Percentiles rank a stretch among this genome's conserved stretches.
phyloP scores from a whole-genome alignment of 2,888 invertebrate genomes.

The Hydroisotoma schaefferi region DNA sequence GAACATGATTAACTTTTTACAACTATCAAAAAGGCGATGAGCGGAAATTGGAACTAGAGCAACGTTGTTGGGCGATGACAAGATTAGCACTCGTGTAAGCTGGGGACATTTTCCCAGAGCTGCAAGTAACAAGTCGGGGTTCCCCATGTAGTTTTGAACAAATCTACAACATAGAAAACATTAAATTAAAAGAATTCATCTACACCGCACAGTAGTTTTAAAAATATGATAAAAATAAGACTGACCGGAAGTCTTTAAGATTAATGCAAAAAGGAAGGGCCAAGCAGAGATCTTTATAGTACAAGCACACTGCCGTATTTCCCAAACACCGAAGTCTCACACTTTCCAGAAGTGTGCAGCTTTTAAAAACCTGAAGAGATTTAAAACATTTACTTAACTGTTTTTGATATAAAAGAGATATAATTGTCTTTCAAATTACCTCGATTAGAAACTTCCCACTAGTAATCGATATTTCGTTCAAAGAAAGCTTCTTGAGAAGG shows the following conservation, averaged over 20 bases:
- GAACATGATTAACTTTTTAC: slow-evolving; percentile 25
- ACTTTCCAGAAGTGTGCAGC: slow-evolving; percentile 26
- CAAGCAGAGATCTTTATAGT: slow-evolving; percentile 27
- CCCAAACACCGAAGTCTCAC: slow-evolving; percentile 39
- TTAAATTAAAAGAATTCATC: too few species aligned
- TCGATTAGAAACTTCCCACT: slow-evolving; percentile 40
- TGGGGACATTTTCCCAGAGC: slow-evolving; percentile 26
- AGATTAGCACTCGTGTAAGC: slow-evolving; percentile 33
- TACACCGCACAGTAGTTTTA: too few species aligned
- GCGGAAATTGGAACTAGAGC: slow-evolving; percentile 15
- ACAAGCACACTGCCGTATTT: slow-evolving; percentile 36
- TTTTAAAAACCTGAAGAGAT: slow-evolving; percentile 17
- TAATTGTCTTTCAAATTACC: slow-evolving; percentile 18
- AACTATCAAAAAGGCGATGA: slow-evolving; percentile 13
- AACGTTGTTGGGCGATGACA: slow-evolving; percentile 28
- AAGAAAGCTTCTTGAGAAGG: slow-evolving; percentile 32
- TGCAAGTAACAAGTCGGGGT: slow-evolving; percentile 19
- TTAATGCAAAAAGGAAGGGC: slow-evolving; percentile 30
- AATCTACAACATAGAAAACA: slow-evolving; percentile 21
- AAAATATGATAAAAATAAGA: neutral
- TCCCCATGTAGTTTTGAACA: slow-evolving; percentile 43
- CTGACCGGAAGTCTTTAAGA: slow-evolving; percentile 35
- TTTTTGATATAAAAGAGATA: neutral
- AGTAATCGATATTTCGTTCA: slow-evolving; percentile 36
- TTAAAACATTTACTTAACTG: neutral